These are phyloP conservation scores for Temnothorax curvispinosus DNA, from an alignment of 1,140 invertebrate genomes.

Conservation along the genomic window DNA sequence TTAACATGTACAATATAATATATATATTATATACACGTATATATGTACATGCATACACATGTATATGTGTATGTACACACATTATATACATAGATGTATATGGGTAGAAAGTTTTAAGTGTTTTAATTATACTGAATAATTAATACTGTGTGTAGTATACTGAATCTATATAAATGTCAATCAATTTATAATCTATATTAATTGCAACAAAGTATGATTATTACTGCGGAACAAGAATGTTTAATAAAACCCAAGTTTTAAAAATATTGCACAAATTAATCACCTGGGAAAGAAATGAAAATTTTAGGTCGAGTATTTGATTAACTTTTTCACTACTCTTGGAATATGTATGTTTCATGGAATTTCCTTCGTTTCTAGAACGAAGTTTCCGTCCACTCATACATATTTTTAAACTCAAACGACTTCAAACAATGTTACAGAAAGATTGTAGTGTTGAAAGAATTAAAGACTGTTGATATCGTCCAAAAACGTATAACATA, in stretches of 20 bases:
- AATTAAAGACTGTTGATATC: neutral
- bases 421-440: neutral
- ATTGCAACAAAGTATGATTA: neutral
- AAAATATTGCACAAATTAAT: conserved; percentile 16
- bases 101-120: neutral
- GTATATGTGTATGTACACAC: neutral
- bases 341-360: neutral
- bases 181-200: neutral
- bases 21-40: too few species aligned
- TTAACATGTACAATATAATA: neutral
- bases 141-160: neutral
- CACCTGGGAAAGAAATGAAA: neutral
- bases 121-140: neutral
- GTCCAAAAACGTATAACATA: neutral
- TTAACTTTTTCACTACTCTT: conserved; percentile 18
- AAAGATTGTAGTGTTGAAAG: conserved; percentile 13
- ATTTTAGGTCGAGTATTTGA: neutral
- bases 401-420: conserved; percentile 7
- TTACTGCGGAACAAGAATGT: neutral
- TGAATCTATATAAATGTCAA: neutral
- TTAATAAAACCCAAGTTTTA: neutral
- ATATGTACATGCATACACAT: neutral
- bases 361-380: neutral
- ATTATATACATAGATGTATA: neutral
- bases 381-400: neutral